Evolutionary conservation across 2,888 invertebrate genomes (phyloP).

Genomic region (Eristalinus aeneus): DNA sequence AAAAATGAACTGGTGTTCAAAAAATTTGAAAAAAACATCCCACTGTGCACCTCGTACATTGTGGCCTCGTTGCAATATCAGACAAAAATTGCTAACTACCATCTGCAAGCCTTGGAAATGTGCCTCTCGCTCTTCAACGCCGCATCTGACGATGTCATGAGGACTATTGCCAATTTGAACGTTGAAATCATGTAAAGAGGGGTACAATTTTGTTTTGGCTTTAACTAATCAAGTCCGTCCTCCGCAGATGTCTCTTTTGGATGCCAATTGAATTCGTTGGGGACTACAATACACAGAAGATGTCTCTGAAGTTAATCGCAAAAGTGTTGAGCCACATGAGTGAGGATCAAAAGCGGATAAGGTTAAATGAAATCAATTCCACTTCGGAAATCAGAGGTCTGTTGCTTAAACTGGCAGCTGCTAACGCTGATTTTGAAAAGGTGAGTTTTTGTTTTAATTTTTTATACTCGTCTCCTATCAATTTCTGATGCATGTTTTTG

Average conservation of each 20-base stretch:
- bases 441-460: constrained; percentile 66
- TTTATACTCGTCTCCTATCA: too few species aligned
- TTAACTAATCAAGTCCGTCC: neutral
- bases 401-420: constrained; percentile 41
- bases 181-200: constrained; percentile 70
- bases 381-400: constrained; percentile 15
- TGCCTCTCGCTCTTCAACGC: constrained; percentile 68
- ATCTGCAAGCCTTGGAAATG: constrained; percentile 69
- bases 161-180: constrained; percentile 52
- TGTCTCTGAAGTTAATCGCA: constrained; percentile 69
- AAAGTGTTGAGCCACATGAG: constrained; percentile 68
- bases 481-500: too few species aligned
- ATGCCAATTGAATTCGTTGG: constrained; percentile 72
- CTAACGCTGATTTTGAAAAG: constrained; percentile 65
- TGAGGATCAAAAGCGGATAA: neutral
- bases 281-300: constrained; percentile 73
- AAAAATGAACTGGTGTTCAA: constrained; percentile 29
- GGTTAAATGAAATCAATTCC: constrained; percentile 30
- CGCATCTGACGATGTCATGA: constrained; percentile 47
- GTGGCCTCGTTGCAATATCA: constrained; percentile 72
- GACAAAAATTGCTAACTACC: constrained; percentile 70
- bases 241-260: constrained; percentile 72
- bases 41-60: constrained; percentile 72
- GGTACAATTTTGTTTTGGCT: neutral
- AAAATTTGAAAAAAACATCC: constrained; percentile 71